These are phyloP conservation scores for Spongilla lacustris DNA, from an alignment of 37 sponge, comb jelly and placozoan genomes.

Conservation along the genomic window DNA sequence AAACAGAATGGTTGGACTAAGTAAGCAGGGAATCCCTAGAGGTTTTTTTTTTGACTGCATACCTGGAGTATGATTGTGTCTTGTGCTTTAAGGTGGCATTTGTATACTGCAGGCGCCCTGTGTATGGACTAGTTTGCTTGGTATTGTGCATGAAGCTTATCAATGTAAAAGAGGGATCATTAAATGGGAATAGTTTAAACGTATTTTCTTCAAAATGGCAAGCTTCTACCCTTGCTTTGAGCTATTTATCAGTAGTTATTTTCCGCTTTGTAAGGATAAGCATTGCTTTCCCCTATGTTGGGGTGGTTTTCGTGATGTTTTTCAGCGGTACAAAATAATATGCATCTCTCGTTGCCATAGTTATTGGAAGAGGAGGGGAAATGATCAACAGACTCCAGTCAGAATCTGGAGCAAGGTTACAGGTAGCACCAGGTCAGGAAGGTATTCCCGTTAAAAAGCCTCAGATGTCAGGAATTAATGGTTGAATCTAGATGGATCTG, in stretches of 20 bases:
- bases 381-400: constrained; percentile 81
- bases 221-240: too few species aligned
- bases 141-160: too few species aligned
- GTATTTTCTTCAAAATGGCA: too few species aligned
- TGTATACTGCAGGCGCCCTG: too few species aligned
- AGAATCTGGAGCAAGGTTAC: constrained; percentile 87
- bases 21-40: constrained; percentile 67
- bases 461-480: not conserved
- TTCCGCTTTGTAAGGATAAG: too few species aligned
- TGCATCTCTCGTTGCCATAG: too few species aligned
- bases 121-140: too few species aligned
- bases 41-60: not conserved
- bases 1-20: constrained; percentile 82
- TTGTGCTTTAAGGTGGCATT: not conserved
- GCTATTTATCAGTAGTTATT: too few species aligned
- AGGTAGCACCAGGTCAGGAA: constrained; percentile 87
- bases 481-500: constrained; percentile 64
- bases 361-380: constrained; percentile 93
- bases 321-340: too few species aligned
- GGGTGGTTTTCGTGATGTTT: too few species aligned
- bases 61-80: not conserved
- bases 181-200: too few species aligned
- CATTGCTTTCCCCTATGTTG: not conserved
- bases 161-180: too few species aligned
- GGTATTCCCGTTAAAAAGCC: not conserved